Evolutionary conservation across 2,113 vertebrate genomes (phyloP).

Genomic region (Deroptyus accipitrinus): DNA sequence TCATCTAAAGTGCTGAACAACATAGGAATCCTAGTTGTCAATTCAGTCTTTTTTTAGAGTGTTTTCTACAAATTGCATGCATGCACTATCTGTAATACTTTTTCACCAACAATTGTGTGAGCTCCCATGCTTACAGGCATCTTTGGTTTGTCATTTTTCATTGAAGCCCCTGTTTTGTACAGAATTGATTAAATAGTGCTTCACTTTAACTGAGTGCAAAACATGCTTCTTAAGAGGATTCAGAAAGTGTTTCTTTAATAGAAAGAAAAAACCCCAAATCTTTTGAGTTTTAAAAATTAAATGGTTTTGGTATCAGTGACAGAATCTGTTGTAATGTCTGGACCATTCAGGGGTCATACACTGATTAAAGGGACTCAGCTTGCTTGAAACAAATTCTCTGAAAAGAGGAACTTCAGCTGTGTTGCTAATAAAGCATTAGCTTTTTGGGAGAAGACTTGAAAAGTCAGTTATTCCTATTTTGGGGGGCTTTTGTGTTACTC

Average conservation of each 20-base stretch:
- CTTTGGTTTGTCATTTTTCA: not conserved
- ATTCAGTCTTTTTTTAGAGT: not conserved
- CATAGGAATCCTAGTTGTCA: not conserved
- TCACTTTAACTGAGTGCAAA: not conserved
- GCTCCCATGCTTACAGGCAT: not conserved
- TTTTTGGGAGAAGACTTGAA: not conserved
- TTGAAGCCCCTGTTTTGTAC: not conserved
- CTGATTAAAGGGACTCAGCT: not conserved
- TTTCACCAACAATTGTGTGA: not conserved
- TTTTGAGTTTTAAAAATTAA: conserved; percentile 18
- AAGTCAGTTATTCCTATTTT: not conserved
- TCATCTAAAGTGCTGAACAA: not conserved
- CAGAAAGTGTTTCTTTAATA: not conserved
- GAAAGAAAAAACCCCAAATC: not conserved
- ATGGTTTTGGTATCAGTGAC: not conserved
- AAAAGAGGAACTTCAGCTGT: not conserved
- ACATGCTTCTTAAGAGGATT: not conserved
- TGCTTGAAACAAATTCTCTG: not conserved
- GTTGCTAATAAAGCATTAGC: not conserved
- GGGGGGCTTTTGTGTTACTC: not conserved
- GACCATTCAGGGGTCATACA: not conserved
- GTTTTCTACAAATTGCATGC: not conserved
- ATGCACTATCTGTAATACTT: not conserved
- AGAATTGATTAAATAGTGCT: not conserved
- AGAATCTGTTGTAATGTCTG: conserved; percentile 40